A percentile compares a stretch with the other conserved stretches of the same genome.
Conservation (phyloP, 2,797 vertebrate genomes). For the Catostomus latipinnis region DNA sequence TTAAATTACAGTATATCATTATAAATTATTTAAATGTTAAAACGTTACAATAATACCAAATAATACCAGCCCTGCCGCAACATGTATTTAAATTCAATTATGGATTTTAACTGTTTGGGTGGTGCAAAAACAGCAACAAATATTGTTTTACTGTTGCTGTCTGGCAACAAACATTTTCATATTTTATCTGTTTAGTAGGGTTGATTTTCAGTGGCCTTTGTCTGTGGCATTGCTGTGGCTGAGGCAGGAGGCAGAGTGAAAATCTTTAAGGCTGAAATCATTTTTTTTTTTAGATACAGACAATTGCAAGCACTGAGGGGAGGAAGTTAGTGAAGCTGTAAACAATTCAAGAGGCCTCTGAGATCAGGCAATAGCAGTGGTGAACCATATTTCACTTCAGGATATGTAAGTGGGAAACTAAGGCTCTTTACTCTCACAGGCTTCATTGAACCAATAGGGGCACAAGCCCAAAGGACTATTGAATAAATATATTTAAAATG, state of each 20-base stretch:
- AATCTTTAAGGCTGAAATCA: constrained; percentile 33
- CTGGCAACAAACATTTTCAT: background rate
- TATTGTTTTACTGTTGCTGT: constrained; percentile 18
- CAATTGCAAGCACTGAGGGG: constrained; percentile 21
- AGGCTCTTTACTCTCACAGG: constrained; percentile 16
- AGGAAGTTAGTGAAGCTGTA: constrained; percentile 28
- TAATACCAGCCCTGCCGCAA: too few relatives aligned
- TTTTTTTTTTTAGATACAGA: constrained; percentile 37
- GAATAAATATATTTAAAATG: background rate
- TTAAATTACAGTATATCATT: too few relatives aligned
- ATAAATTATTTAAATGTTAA: too few relatives aligned
- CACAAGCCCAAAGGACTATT: background rate
- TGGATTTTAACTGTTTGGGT: too few relatives aligned
- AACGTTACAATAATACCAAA: too few relatives aligned
- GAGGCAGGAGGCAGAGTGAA: constrained; percentile 35
- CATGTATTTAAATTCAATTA: too few relatives aligned
- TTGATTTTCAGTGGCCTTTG: background rate
- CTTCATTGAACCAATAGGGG: background rate
- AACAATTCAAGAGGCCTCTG: constrained; percentile 29
- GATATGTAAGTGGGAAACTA: constrained; percentile 36
- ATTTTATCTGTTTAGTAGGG: constrained; percentile 10
- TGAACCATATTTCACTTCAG: constrained; percentile 33
- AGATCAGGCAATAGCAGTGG: constrained; percentile 15
- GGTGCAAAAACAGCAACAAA: background rate
- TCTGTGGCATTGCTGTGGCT: constrained; percentile 16